These are phyloP conservation scores for Brachirus orientalis DNA, from an alignment of 2,113 vertebrate genomes.

Conservation along the genomic window DNA sequence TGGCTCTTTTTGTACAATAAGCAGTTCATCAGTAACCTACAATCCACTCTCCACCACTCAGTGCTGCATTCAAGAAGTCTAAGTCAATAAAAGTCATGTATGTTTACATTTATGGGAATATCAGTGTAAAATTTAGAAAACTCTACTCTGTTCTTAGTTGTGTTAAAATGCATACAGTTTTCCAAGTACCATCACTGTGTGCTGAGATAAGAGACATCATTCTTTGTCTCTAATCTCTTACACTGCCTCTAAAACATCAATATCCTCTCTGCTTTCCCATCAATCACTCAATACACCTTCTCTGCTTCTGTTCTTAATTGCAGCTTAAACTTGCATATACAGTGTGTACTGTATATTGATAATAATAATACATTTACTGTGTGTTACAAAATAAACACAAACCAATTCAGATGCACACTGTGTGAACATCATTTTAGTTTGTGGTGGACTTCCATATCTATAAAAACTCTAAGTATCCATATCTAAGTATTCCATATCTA, in stretches of 20 bases:
- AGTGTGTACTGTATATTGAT: background rate
- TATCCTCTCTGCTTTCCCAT: slow-evolving; percentile 3
- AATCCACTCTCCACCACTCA: too few species aligned
- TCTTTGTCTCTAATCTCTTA: slow-evolving; percentile 32
- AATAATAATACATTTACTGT: too few species aligned
- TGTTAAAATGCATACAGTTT: slow-evolving; percentile 11
- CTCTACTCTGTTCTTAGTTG: background rate
- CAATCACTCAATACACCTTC: slow-evolving; percentile 5
- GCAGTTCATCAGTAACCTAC: too few species aligned
- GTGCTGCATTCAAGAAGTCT: too few species aligned
- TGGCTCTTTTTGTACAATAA: too few species aligned
- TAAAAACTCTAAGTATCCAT: too few species aligned
- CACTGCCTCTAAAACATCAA: background rate
- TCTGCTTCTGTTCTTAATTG: background rate
- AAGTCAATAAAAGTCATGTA: too few species aligned
- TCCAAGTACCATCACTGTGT: slow-evolving; percentile 19
- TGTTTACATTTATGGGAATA: too few species aligned
- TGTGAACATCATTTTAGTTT: background rate
- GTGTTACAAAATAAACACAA: background rate
- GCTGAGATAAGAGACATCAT: slow-evolving; percentile 18
- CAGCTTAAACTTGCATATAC: background rate
- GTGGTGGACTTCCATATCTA: background rate
- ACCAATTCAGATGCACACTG: background rate
- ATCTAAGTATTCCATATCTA: too few species aligned
- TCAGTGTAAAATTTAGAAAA: too few species aligned